Evolutionary conservation across 1,140 invertebrate genomes (phyloP).

Genomic region (Rhagoletis pomonella): DNA sequence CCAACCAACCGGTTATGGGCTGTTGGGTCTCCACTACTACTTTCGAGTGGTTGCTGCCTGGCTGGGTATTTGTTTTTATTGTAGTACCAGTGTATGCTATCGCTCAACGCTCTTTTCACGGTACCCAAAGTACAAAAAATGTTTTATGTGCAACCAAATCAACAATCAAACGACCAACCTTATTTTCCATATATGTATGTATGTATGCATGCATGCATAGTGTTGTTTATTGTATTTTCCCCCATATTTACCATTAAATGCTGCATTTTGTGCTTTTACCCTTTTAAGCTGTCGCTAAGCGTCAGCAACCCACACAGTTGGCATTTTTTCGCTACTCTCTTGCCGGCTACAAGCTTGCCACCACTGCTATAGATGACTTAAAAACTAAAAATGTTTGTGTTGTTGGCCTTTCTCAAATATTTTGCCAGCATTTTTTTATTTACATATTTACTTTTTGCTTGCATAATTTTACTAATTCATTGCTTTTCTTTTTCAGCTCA

Average conservation of each 20-base stretch:
- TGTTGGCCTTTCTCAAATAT: neutral
- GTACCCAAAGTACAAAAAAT: neutral
- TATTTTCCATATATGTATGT: conserved; percentile 12
- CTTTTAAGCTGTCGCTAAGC: no score
- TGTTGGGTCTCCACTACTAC: neutral
- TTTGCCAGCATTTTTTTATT: neutral
- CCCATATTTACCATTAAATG: neutral
- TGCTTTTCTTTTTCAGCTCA: neutral
- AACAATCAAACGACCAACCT: conserved; percentile 30
- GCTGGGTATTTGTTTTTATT: neutral
- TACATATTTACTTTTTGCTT: no score
- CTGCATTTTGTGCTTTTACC: neutral
- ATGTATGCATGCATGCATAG: neutral
- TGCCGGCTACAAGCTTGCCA: neutral
- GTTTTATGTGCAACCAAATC: conserved; percentile 18
- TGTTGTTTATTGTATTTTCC: neutral
- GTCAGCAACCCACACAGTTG: neutral
- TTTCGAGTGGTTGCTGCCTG: neutral
- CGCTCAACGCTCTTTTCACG: neutral
- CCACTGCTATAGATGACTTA: neutral
- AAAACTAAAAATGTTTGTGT: neutral
- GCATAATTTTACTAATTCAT: no score
- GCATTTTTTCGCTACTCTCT: neutral
- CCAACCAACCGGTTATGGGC: neutral
- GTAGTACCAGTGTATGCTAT: neutral